Base-by-base conservation (phyloP, 2,888 invertebrate genomes). In the Plagodis dolabraria region DNA sequence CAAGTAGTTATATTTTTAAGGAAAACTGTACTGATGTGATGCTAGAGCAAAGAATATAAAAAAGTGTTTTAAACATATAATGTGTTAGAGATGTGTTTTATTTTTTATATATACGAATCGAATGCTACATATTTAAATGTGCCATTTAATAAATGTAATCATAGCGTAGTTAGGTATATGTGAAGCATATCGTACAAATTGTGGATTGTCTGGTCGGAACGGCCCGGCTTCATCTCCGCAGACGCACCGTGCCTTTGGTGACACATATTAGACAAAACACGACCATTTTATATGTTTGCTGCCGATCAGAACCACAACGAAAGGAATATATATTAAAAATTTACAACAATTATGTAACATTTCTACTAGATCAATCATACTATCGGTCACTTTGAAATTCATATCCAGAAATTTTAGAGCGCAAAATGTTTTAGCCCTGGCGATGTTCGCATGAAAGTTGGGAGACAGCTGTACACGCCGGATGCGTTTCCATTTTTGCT, bases 1-100 rank as follows among this genome's bases (percentile, higher is more conserved):
- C 56, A 66, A 71, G 70, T 78, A 76, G 69, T 74, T 79, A 76
- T 78, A 64, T 68, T 68, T 71, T 53, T 83, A 85, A 85, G 80
- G 79, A 85, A 84, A 86, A 80, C 83, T 85, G 89, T 87, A 89
- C 89, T 88, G 89, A 89, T 85, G 88, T 89, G 85, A 87, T 86
- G 80, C 80, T 87, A 86, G 85, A 87, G 86, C 85, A 89, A 89
- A 89, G 81, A 86, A 80, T 85, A 84, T 85, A 83, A 79, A 75
- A 76, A 77, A 70, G 76, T 74, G 76, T 79, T 82, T 77, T 73
- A 64, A 71, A 76, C 70, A 71, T 76, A 76, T 71, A 74, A 70
- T 69, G 69, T 60, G 59, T 63, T 68, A 64, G 53, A 57, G 57
- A 60, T 70, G 68, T 71, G 67, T 77, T 77, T 79, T 75, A 72